Evolutionary conservation across 2,797 vertebrate genomes (phyloP).

Genomic region (Tapirus indicus): DNA sequence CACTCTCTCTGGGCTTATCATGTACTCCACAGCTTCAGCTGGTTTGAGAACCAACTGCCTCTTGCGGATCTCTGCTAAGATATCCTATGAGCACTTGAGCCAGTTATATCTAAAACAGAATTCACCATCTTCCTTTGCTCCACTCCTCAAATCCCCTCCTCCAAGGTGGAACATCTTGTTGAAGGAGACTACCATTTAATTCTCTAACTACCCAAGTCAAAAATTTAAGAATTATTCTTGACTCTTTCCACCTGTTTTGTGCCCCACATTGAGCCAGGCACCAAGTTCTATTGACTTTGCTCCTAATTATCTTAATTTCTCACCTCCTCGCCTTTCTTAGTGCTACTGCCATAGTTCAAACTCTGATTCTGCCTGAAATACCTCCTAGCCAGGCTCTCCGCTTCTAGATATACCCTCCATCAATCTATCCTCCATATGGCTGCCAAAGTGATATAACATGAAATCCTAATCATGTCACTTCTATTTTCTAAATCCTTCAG

Average conservation of each 20-base stretch:
- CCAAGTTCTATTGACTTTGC: not conserved
- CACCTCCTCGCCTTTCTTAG: conserved; percentile 10
- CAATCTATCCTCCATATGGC: not conserved
- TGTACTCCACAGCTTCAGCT: not conserved
- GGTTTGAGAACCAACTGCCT: not conserved
- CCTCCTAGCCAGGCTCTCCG: not conserved
- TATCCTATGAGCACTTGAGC: not conserved
- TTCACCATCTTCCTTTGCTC: not conserved
- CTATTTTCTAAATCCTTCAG: conserved; percentile 26
- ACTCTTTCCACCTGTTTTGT: not conserved
- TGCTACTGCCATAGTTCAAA: not conserved
- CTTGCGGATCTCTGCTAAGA: not conserved
- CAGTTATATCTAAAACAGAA: not conserved
- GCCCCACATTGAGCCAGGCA: not conserved
- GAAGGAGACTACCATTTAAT: not conserved
- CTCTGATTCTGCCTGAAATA: not conserved
- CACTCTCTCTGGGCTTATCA: not conserved
- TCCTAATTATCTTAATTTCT: not conserved
- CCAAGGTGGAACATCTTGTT: not conserved
- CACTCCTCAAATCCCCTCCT: not conserved
- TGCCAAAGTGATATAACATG: not conserved
- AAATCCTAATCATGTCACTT: not conserved
- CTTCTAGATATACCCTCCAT: not conserved
- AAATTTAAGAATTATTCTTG: not conserved
- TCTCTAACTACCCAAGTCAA: not conserved